phyloP scores from a whole-genome alignment of 1,140 invertebrate species.

The Habropoda laboriosa region DNA sequence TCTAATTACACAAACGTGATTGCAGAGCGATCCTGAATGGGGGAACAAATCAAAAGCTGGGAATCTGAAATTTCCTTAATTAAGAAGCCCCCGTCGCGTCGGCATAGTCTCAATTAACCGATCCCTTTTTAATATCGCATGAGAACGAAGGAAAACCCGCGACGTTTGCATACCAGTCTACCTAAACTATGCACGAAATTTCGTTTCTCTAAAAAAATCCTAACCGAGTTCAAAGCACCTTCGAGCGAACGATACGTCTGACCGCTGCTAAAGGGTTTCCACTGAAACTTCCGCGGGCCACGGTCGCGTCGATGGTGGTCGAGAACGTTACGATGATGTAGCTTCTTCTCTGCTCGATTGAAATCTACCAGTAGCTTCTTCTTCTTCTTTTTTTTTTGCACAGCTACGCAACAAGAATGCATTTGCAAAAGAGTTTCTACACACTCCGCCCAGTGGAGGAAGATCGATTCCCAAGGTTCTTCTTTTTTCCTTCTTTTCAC shows the following conservation, averaged over 20 bases:
- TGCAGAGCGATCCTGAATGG: neutral
- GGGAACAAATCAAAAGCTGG: constrained; percentile 27
- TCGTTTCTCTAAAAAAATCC: too few relatives aligned
- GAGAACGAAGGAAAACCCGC: constrained; percentile 11
- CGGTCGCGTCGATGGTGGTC: constrained; percentile 4
- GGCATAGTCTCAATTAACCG: constrained; percentile 7
- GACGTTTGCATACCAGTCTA: constrained; percentile 34
- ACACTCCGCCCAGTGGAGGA: too few relatives aligned
- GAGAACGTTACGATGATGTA: neutral
- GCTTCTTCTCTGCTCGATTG: neutral
- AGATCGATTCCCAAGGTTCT: constrained; percentile 1
- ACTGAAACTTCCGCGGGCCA: constrained; percentile 40
- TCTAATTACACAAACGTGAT: constrained; percentile 9
- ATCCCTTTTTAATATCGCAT: constrained; percentile 30
- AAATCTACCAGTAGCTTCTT: too few relatives aligned
- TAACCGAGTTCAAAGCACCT: neutral
- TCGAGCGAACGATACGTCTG: constrained; percentile 23
- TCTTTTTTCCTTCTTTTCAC: too few relatives aligned
- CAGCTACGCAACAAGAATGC: too few relatives aligned
- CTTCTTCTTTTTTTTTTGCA: too few relatives aligned
- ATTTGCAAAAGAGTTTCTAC: neutral
- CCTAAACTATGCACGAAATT: constrained; percentile 36
- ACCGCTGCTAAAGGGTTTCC: constrained; percentile 34
- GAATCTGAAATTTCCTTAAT: constrained; percentile 41
- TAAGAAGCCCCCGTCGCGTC: neutral